These are phyloP conservation scores for Tetramorium parvispinum DNA, from an alignment of 1,140 invertebrate species.

Conservation along the genomic window DNA sequence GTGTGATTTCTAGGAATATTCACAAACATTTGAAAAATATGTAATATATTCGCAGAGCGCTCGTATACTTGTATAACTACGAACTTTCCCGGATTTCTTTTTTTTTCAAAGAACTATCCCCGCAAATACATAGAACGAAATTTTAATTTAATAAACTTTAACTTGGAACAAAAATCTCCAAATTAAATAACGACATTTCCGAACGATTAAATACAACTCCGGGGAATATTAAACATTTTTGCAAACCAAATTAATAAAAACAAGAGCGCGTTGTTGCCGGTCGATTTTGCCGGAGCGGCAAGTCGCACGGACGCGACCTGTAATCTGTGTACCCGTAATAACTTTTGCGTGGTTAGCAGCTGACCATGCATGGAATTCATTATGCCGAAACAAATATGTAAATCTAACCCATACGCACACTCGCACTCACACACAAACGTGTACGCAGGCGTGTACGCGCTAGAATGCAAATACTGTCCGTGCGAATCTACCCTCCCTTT, in stretches of 20 bases:
- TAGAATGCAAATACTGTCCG: constrained; percentile 57
- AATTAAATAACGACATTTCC: constrained; percentile 61
- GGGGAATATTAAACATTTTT: constrained; percentile 59
- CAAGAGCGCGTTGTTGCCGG: constrained; percentile 46
- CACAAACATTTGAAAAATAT: not conserved
- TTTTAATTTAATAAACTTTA: constrained; percentile 48
- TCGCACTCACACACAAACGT: constrained; percentile 23
- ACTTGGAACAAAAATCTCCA: constrained; percentile 34
- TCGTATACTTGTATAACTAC: not conserved
- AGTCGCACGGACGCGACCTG: constrained; percentile 66
- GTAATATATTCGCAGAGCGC: not conserved
- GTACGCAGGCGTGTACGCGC: constrained; percentile 2
- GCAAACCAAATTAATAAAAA: constrained; percentile 62
- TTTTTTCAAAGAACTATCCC: not conserved
- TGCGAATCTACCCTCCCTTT: constrained; percentile 8
- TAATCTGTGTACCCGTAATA: constrained; percentile 76
- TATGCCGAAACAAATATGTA: constrained; percentile 76
- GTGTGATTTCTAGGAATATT: constrained; percentile 6
- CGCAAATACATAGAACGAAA: not conserved
- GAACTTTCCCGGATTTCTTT: not conserved
- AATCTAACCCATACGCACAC: constrained; percentile 62
- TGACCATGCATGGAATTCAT: constrained; percentile 76
- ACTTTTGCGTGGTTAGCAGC: constrained; percentile 76
- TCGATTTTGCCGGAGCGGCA: constrained; percentile 63
- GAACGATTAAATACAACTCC: constrained; percentile 52